These are phyloP conservation scores for Bothrops jararaca DNA, from an alignment of 2,113 vertebrate species.

Conservation along the genomic window DNA sequence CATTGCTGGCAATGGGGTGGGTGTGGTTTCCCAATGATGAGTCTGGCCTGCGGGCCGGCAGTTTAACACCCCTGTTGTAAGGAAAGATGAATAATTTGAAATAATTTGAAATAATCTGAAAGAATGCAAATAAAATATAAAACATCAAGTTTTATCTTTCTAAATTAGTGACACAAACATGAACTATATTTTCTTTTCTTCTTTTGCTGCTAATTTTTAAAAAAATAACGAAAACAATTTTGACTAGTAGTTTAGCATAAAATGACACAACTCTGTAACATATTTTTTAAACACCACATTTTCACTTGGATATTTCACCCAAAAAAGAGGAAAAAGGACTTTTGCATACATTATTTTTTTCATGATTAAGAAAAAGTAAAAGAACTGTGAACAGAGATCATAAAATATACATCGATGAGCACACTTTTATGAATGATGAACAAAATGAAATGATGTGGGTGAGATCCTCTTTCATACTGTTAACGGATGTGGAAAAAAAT, in stretches of 20 bases:
- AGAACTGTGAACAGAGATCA: neutral
- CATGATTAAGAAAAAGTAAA: neutral
- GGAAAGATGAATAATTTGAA: no score
- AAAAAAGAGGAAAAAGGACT: neutral
- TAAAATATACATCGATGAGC: neutral
- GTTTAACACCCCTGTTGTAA: no score
- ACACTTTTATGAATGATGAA: neutral
- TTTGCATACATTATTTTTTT: neutral
- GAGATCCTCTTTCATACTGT: neutral
- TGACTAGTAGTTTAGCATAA: neutral
- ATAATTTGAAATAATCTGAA: neutral
- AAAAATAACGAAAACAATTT: neutral
- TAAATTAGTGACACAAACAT: neutral
- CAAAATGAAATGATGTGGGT: neutral
- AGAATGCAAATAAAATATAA: neutral
- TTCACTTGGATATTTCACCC: neutral
- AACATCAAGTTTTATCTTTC: neutral
- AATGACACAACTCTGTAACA: neutral
- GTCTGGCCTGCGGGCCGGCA: no score
- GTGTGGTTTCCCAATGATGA: no score
- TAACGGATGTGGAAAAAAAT: neutral
- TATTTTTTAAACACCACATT: conserved; percentile 4
- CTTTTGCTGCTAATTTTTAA: conserved; percentile 1
- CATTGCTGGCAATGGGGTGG: no score
- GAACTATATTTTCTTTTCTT: neutral